Base-by-base conservation (phyloP, 1,140 invertebrate species). In the Saxidomus purpurata region DNA sequence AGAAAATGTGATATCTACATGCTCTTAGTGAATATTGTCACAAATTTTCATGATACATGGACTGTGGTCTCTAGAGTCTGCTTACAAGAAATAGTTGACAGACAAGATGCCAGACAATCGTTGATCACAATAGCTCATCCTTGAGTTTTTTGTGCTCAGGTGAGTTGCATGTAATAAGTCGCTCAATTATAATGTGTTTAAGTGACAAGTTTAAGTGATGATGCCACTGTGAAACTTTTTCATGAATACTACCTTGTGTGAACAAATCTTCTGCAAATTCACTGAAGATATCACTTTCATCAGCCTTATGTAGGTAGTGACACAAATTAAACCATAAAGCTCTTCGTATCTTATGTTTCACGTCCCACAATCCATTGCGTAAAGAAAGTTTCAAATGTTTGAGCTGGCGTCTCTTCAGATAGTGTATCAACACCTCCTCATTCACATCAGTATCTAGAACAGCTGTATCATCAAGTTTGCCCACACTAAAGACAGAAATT, bases 261-360 rank as follows among this genome's bases (percentile, higher is more conserved):
- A 91, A 91, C 34, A 94, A 74, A 36, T 92, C 90, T 28, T 82
- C 74, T 43, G 90, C 90, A 67, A 92, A 89, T 77, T 94, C 92
- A 22, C 81, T 31, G 55, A 88, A 94, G 19, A 94, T 91, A 74
- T 90, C 88, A 49, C 61, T 55, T 31, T 90, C 89, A 43, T 83
- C 67, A 19, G 90, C 89, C 63, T 91, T 91, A 55, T 94, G 91
- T 40, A 91, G 87, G 69, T 91, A 63, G 52, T 89, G 86, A 88
- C 92, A 92, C 17, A 91, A 38, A 15, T 89, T 82, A 38, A 36
- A 77, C 94, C 94, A 94, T 34, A 93, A 63, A 11, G 74, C 79
- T 34, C 87, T 83, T 43, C 94, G 85, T 15, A 94, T 88, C 11
- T 87, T 67, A 80, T 92, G 83, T 40, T 85, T 69, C 28, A 81